Evolutionary conservation across 2,888 invertebrate genomes (phyloP).

Genomic region (Fissipunctia ypsillon): DNA sequence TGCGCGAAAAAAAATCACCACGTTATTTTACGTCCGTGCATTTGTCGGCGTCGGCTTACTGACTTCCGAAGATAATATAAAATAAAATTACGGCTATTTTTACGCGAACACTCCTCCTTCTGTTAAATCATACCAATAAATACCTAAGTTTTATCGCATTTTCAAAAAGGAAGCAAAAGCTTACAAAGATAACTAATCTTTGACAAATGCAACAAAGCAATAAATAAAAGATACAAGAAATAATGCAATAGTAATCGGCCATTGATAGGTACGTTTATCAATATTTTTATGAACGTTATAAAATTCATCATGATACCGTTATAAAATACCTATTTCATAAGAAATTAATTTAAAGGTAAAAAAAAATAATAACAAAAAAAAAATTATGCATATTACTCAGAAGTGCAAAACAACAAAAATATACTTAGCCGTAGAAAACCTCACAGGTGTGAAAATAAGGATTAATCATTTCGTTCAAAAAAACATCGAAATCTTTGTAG

Average conservation of each 20-base stretch:
- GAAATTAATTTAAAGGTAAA: not conserved
- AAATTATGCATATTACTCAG: not conserved
- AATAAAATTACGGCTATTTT: not conserved
- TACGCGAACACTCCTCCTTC: not conserved
- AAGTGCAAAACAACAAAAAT: not conserved
- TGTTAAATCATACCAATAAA: not conserved
- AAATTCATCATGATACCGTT: not conserved
- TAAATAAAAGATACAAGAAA: not conserved
- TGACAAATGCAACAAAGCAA: not conserved
- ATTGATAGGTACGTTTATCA: not conserved
- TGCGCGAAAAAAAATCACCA: too few species aligned
- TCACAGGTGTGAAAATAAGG: slow-evolving; percentile 9
- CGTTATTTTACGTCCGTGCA: too few species aligned
- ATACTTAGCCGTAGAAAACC: slow-evolving; percentile 5
- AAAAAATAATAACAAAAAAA: not conserved
- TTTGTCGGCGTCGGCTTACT: too few species aligned
- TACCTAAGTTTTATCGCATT: not conserved
- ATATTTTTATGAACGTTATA: not conserved
- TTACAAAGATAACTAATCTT: slow-evolving; percentile 11
- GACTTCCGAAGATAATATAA: not conserved
- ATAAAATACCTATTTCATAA: not conserved
- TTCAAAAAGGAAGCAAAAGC: not conserved
- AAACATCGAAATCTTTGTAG: slow-evolving; percentile 12
- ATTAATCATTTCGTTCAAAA: slow-evolving; percentile 20
- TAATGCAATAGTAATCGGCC: not conserved